phyloP scores from a whole-genome alignment of 1,140 invertebrate species.

The Magallana gigas region DNA sequence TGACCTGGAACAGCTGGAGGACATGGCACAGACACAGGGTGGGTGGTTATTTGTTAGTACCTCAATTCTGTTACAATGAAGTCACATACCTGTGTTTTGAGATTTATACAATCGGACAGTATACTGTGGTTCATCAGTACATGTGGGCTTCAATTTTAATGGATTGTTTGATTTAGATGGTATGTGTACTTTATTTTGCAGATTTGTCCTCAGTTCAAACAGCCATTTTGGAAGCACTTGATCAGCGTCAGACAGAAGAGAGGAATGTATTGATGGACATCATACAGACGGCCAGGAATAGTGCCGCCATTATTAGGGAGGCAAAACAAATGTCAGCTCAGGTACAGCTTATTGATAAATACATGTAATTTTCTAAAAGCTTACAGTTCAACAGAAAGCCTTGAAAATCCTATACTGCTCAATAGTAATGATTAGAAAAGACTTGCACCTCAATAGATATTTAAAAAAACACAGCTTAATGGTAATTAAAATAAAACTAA shows the following conservation, averaged over 20 bases:
- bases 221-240: conserved; percentile 62
- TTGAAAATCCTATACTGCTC: too few relatives aligned
- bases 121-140: too few relatives aligned
- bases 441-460: too few relatives aligned
- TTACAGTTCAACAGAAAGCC: too few relatives aligned
- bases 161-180: conserved; percentile 11
- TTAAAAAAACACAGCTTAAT: too few relatives aligned
- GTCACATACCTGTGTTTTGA: too few relatives aligned
- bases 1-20: conserved; percentile 48
- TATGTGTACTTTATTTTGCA: not conserved
- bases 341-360: conserved; percentile 45
- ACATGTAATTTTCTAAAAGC: too few relatives aligned
- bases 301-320: conserved; percentile 45
- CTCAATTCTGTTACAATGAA: too few relatives aligned
- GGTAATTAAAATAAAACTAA: too few relatives aligned
- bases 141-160: not conserved
- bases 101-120: too few relatives aligned
- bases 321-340: conserved; percentile 51
- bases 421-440: too few relatives aligned
- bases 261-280: conserved; percentile 63
- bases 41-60: too few relatives aligned
- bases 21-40: conserved; percentile 18
- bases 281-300: conserved; percentile 53
- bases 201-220: conserved; percentile 50
- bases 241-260: conserved; percentile 67